Evolutionary conservation across 2,113 vertebrate genomes (phyloP).

Genomic region (Pantherophis guttatus): DNA sequence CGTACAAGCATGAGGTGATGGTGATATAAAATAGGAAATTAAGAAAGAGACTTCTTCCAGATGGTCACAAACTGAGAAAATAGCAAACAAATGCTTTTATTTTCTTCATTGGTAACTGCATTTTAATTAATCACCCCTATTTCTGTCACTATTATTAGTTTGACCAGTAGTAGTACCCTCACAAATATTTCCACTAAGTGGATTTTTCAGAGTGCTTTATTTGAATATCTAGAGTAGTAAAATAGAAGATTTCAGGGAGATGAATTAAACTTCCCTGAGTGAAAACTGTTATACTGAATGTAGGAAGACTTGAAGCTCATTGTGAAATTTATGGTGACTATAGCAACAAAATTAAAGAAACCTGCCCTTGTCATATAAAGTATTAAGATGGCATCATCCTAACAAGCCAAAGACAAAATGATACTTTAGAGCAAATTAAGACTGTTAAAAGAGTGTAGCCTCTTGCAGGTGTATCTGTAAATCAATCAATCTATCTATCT

Average conservation of each 20-base stretch:
- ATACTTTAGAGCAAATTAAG: neutral
- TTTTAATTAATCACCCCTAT: neutral
- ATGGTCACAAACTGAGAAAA: neutral
- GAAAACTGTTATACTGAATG: neutral
- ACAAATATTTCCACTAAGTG: neutral
- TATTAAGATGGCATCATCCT: neutral
- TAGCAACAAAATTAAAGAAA: neutral
- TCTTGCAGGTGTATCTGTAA: neutral
- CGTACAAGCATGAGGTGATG: neutral
- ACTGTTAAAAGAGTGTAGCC: neutral
- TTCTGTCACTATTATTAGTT: no score
- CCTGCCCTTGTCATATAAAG: neutral
- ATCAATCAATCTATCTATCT: neutral
- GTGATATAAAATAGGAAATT: neutral
- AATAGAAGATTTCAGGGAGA: neutral
- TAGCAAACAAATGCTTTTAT: neutral
- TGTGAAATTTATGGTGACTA: neutral
- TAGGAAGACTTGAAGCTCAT: neutral
- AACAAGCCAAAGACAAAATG: neutral
- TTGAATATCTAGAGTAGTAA: neutral
- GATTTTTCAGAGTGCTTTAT: neutral
- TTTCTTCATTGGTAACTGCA: neutral
- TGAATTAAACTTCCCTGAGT: neutral
- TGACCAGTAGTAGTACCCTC: neutral
- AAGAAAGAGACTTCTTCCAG: neutral